phyloP scores from a whole-genome alignment of 2,113 vertebrate species.

The Agelaius tricolor region DNA sequence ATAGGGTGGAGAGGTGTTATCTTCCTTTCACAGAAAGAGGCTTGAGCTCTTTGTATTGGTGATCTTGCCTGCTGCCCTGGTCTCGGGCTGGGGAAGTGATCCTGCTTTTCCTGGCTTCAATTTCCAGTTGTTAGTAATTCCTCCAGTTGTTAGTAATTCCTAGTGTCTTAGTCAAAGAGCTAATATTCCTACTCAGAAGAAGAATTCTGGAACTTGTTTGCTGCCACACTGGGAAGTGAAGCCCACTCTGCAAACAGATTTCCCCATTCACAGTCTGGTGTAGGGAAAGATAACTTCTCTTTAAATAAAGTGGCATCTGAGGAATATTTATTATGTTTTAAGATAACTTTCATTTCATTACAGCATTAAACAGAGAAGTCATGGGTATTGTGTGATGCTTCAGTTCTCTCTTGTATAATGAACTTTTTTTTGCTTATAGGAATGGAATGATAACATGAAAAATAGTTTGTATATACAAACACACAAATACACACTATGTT shows the following conservation, averaged over 20 bases:
- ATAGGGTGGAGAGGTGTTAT: background rate
- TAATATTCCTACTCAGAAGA: background rate
- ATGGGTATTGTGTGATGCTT: background rate
- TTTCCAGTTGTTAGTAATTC: background rate
- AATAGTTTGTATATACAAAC: background rate
- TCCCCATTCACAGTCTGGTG: background rate
- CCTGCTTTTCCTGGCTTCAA: background rate
- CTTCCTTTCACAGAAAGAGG: background rate
- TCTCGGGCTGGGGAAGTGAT: background rate
- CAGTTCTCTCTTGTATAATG: background rate
- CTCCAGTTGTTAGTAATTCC: background rate
- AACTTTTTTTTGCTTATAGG: background rate
- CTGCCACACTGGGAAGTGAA: background rate
- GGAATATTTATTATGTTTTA: background rate
- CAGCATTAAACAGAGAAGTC: background rate
- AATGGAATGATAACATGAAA: background rate
- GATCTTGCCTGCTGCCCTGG: accelerated
- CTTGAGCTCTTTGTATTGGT: background rate
- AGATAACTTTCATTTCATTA: background rate
- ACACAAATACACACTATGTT: background rate
- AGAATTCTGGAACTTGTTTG: background rate
- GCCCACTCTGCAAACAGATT: background rate
- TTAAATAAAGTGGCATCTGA: background rate
- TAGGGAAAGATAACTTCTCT: background rate
- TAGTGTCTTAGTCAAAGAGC: background rate